phyloP scores from a whole-genome alignment of 2,113 vertebrate species.

The Oxyruncus cristatus region DNA sequence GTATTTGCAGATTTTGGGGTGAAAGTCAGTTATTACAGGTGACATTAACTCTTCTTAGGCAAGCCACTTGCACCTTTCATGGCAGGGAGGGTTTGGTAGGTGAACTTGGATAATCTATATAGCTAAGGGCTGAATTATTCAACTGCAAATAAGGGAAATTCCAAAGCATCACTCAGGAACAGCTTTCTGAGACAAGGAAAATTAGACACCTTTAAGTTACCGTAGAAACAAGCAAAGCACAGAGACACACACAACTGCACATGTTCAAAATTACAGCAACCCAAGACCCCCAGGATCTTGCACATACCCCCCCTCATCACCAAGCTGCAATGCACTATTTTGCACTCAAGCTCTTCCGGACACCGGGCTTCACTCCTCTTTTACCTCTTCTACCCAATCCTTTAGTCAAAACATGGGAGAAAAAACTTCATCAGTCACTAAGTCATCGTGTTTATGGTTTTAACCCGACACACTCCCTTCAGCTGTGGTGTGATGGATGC shows the following conservation, averaged over 20 bases:
- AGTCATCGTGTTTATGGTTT: neutral
- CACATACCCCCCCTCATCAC: neutral
- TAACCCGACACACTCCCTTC: fast-evolving
- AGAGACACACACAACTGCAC: neutral
- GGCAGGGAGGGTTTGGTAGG: neutral
- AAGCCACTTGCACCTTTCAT: neutral
- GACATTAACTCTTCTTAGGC: neutral
- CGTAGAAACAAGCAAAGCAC: neutral
- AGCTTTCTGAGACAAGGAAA: neutral
- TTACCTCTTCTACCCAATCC: neutral
- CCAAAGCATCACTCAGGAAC: neutral
- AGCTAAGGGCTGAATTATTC: neutral
- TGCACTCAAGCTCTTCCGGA: neutral
- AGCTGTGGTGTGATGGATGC: neutral
- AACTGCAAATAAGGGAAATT: neutral
- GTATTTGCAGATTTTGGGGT: neutral
- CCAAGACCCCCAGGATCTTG: neutral
- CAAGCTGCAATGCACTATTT: neutral
- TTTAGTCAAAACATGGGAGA: neutral
- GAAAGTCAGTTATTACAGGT: neutral
- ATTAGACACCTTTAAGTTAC: neutral
- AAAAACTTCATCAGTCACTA: neutral
- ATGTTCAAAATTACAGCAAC: neutral
- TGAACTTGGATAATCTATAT: neutral
- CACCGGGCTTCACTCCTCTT: neutral